Evolutionary conservation across 2,113 vertebrate species (phyloP).

Genomic region (Percopsis transmontana): DNA sequence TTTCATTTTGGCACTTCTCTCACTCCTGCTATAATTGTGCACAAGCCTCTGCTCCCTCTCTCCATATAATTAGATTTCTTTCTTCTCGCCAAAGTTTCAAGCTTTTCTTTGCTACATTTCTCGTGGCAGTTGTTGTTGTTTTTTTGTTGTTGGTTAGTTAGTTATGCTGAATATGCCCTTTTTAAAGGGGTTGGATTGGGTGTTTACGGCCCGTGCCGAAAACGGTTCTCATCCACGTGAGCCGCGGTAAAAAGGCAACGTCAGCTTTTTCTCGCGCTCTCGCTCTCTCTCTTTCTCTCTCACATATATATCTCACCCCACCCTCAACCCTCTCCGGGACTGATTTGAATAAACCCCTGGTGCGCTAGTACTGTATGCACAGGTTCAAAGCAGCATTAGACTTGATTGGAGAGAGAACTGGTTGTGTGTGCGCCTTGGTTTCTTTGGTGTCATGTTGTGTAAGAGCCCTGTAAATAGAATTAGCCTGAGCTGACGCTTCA

Average conservation of each 20-base stretch:
- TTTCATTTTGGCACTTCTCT: slow-evolving; percentile 25
- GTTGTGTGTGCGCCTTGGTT: slow-evolving; percentile 16
- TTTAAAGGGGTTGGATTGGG: not conserved
- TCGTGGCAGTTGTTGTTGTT: slow-evolving; percentile 11
- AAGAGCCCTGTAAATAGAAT: slow-evolving; percentile 5
- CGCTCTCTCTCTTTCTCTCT: slow-evolving; percentile 33
- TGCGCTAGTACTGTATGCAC: slow-evolving; percentile 38
- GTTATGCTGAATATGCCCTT: slow-evolving; percentile 10
- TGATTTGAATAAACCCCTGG: slow-evolving; percentile 48
- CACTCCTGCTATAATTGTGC: slow-evolving; percentile 6
- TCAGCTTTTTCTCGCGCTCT: slow-evolving; percentile 34
- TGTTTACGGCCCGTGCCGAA: slow-evolving; percentile 13
- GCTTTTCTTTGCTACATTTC: not conserved
- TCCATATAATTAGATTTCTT: slow-evolving; percentile 58
- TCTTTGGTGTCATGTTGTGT: slow-evolving; percentile 12
- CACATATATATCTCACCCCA: slow-evolving; percentile 1
- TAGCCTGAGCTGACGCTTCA: not conserved
- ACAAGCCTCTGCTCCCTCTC: slow-evolving; percentile 22
- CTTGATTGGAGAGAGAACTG: slow-evolving; percentile 29
- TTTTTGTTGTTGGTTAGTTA: slow-evolving; percentile 42
- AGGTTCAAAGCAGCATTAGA: slow-evolving; percentile 38
- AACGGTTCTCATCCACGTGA: slow-evolving; percentile 18
- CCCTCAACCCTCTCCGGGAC: slow-evolving; percentile 11
- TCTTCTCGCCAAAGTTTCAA: slow-evolving; percentile 31
- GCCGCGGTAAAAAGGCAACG: slow-evolving; percentile 32